Conservation (phyloP, 92 coral and sea anemone genomes). For the Muricea muricata region DNA sequence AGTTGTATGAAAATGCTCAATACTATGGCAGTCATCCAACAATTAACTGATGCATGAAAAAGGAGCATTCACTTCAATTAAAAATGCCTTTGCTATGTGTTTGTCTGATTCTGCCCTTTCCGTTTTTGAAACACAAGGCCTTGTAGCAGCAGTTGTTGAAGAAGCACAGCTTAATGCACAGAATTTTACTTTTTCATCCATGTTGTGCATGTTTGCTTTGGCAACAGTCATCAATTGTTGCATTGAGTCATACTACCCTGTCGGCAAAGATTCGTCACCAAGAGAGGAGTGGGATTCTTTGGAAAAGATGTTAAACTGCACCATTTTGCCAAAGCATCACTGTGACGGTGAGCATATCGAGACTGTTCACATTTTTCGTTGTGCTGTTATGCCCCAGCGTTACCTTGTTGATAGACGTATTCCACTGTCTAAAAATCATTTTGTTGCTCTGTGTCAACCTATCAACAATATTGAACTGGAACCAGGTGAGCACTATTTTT, state of each 20-base stretch:
- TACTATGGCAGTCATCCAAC: conserved; percentile 51
- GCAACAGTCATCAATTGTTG: neutral
- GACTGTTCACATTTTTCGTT: conserved; percentile 22
- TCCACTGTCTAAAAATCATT: conserved; percentile 28
- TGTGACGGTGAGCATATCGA: neutral
- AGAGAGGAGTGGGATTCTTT: conserved; percentile 36
- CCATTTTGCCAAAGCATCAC: conserved; percentile 39
- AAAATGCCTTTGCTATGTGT: conserved; percentile 58
- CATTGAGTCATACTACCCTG: conserved; percentile 30
- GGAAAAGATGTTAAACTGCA: conserved; percentile 32
- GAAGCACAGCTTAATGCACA: neutral
- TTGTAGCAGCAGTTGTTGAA: conserved; percentile 31
- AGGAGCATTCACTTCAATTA: conserved; percentile 43
- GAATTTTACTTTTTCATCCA: too few species aligned
- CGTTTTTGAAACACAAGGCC: neutral
- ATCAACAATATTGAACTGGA: conserved; percentile 1
- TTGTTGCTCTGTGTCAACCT: conserved; percentile 36
- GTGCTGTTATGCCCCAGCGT: conserved; percentile 29
- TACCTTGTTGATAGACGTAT: conserved; percentile 17
- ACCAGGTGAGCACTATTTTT: conserved; percentile 18
- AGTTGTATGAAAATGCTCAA: conserved; percentile 34
- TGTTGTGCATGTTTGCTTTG: too few species aligned
- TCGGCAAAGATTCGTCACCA: conserved; percentile 9
- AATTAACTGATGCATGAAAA: conserved; percentile 39
- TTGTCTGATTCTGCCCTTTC: conserved; percentile 35